These are phyloP conservation scores for Muschampia plurimacula DNA, from an alignment of 2,888 invertebrate species.

Conservation along the genomic window DNA sequence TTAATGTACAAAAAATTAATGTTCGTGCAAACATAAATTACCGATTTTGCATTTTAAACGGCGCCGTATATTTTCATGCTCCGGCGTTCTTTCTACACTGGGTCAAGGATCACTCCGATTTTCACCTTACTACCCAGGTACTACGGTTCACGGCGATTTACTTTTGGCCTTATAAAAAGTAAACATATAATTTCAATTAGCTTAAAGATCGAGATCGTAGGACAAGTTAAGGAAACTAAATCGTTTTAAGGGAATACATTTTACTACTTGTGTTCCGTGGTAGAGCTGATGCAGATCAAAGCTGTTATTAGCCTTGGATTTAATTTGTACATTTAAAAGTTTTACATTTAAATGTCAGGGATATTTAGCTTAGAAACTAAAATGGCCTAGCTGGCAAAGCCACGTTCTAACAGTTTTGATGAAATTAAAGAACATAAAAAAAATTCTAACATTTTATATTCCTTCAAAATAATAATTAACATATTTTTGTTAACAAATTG, in stretches of 20 bases:
- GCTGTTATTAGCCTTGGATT: background rate
- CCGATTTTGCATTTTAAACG: slow-evolving; percentile 27
- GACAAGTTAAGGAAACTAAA: background rate
- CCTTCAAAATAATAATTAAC: no score
- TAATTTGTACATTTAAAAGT: background rate
- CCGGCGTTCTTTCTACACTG: slow-evolving; percentile 11
- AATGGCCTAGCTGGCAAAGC: no score
- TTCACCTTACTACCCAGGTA: slow-evolving; percentile 1
- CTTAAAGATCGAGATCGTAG: no score
- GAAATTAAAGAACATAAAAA: no score
- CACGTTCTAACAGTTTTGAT: no score
- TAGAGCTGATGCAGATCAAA: no score
- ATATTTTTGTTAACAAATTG: no score
- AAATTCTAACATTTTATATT: no score
- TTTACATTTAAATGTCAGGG: background rate
- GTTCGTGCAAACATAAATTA: slow-evolving; percentile 29
- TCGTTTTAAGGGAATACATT: background rate
- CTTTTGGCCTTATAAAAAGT: slow-evolving; percentile 4
- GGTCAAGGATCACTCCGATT: slow-evolving; percentile 29
- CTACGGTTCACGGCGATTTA: slow-evolving; percentile 14
- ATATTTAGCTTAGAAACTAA: no score
- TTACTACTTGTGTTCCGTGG: no score
- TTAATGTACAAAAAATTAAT: slow-evolving; percentile 21
- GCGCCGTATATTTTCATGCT: slow-evolving; percentile 27
- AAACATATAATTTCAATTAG: slow-evolving; percentile 20